Conservation (phyloP, 2,888 invertebrate genomes). For the Proisotoma minuta region DNA sequence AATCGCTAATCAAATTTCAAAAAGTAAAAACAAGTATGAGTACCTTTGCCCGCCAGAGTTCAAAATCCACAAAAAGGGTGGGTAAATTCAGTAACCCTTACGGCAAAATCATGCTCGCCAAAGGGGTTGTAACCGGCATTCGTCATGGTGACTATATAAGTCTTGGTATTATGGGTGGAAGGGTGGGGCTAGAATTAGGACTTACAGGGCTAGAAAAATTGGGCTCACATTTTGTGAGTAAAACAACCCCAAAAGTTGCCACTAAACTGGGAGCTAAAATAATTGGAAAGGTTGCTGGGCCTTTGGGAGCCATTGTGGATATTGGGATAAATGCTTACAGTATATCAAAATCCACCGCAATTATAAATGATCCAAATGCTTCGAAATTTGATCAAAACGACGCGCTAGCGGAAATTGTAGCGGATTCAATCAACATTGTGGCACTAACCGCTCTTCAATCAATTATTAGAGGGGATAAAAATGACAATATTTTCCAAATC, state of each 20-base stretch:
- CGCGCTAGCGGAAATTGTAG: conserved; percentile 34
- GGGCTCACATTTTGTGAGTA: not conserved
- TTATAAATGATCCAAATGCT: not conserved
- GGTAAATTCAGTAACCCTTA: not conserved
- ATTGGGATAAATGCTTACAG: conserved; percentile 16
- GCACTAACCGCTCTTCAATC: conserved; percentile 3
- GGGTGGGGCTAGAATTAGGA: conserved; percentile 15
- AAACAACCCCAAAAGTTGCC: conserved; percentile 1
- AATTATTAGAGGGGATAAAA: conserved; percentile 9
- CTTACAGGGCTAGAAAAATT: not conserved
- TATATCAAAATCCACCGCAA: conserved; percentile 4
- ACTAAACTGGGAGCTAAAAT: not conserved
- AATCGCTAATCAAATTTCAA: not conserved
- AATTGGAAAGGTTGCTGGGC: conserved; percentile 15
- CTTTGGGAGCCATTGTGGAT: conserved; percentile 15
- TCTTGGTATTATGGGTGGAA: conserved; percentile 19
- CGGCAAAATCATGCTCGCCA: conserved; percentile 14
- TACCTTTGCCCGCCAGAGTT: not conserved
- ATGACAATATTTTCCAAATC: conserved; percentile 9
- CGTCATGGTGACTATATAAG: conserved; percentile 18
- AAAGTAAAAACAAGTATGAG: not conserved
- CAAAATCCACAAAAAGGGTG: not conserved
- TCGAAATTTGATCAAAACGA: conserved; percentile 27
- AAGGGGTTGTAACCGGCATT: conserved; percentile 15
- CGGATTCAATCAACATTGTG: conserved; percentile 20